These are phyloP conservation scores for Cyprinodon brontotheroides DNA, from an alignment of 2,113 vertebrate genomes.

Conservation along the genomic window DNA sequence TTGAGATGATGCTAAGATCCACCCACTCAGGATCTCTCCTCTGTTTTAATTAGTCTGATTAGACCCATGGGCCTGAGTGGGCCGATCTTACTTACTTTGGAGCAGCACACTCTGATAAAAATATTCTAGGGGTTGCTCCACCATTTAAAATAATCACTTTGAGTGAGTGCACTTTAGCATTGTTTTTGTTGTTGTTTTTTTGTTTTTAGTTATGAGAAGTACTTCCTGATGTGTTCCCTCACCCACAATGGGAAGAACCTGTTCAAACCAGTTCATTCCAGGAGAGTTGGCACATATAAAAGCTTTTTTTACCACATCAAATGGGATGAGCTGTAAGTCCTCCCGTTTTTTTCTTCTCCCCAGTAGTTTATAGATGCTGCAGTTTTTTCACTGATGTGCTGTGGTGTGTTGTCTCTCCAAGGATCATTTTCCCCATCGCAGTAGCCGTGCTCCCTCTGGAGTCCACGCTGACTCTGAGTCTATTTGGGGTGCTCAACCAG, in stretches of 20 bases:
- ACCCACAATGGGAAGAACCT: constrained; percentile 94
- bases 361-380: neutral
- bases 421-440: constrained; percentile 95
- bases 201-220: constrained; percentile 91
- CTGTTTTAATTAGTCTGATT: neutral
- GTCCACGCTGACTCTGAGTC: constrained; percentile 87
- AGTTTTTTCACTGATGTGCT: neutral
- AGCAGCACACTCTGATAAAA: neutral
- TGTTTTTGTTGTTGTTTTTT: constrained; percentile 13
- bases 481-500: constrained; percentile 92
- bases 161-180: neutral
- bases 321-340: constrained; percentile 96
- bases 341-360: neutral
- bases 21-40: neutral
- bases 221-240: constrained; percentile 92
- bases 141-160: neutral
- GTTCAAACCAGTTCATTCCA: constrained; percentile 96
- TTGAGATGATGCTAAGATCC: neutral
- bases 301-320: constrained; percentile 98
- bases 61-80: neutral
- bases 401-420: constrained; percentile 52
- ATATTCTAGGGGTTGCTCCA: neutral
- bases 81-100: neutral
- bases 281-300: constrained; percentile 95
- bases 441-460: constrained; percentile 94